phyloP scores from a whole-genome alignment of 2,888 invertebrate species.

The Euplagia quadripunctaria region DNA sequence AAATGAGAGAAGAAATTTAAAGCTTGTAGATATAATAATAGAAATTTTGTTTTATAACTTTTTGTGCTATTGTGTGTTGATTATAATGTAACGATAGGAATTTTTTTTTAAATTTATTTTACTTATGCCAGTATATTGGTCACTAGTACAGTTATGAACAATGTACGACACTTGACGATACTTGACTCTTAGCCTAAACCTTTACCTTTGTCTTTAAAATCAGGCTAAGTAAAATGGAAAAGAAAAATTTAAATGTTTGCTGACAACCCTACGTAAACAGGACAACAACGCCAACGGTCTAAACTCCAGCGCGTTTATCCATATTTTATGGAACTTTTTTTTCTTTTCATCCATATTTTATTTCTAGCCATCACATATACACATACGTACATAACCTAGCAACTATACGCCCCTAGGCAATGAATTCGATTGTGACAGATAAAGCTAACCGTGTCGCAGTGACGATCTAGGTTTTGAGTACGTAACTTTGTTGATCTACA shows the following conservation, averaged over 20 bases:
- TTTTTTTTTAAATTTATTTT: not conserved
- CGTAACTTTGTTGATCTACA: constrained; percentile 73
- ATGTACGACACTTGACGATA: no score
- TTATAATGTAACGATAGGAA: not conserved
- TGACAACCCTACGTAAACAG: constrained; percentile 31
- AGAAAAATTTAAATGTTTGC: not conserved
- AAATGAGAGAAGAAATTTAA: no score
- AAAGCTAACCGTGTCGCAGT: constrained; percentile 77
- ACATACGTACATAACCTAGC: constrained; percentile 34
- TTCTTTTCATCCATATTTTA: constrained; percentile 27
- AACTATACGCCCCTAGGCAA: constrained; percentile 56
- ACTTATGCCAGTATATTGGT: no score
- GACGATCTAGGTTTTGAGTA: constrained; percentile 81
- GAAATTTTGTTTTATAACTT: not conserved
- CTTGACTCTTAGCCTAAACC: not conserved
- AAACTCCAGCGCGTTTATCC: constrained; percentile 18
- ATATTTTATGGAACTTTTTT: constrained; percentile 29
- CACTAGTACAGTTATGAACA: no score
- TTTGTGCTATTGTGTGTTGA: not conserved
- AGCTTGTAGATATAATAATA: no score
- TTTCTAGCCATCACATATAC: constrained; percentile 5
- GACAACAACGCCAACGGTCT: not conserved
- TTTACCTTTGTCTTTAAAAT: not conserved
- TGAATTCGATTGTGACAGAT: constrained; percentile 71
- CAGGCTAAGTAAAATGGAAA: not conserved